Percentiles rank a stretch among this genome's conserved stretches.
These are phyloP conservation scores for Albula goreensis DNA, from an alignment of 2,113 vertebrate genomes.

Conservation along the genomic window DNA sequence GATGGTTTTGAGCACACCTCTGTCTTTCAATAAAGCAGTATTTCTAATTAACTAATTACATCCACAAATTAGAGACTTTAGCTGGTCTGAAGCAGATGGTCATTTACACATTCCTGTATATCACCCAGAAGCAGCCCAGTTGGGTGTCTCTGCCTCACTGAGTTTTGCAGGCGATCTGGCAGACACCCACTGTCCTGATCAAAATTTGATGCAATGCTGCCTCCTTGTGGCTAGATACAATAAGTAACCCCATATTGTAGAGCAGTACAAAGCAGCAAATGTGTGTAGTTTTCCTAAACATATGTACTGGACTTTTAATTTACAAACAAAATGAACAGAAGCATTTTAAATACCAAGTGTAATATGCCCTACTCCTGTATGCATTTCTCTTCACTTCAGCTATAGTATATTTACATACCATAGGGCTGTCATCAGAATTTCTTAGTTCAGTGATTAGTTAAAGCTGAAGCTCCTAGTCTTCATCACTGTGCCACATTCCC, in stretches of 20 bases:
- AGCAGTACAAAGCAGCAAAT: background rate
- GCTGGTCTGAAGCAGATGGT: slow-evolving; percentile 29
- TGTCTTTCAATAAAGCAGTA: slow-evolving; percentile 12
- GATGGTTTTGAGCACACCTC: slow-evolving; percentile 1
- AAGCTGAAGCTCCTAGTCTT: no score
- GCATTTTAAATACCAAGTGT: no score
- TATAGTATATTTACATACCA: background rate
- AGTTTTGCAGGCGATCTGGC: slow-evolving; percentile 14
- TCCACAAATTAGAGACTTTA: slow-evolving; percentile 3
- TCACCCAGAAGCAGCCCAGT: slow-evolving; percentile 24
- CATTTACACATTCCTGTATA: slow-evolving; percentile 18
- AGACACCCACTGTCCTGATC: background rate
- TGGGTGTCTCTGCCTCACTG: slow-evolving; percentile 11
- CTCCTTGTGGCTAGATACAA: slow-evolving; percentile 47
- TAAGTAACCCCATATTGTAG: background rate
- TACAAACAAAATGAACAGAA: no score
- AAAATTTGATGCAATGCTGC: slow-evolving; percentile 41
- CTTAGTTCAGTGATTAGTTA: no score
- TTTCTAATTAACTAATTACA: slow-evolving; percentile 21
- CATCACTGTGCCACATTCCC: background rate
- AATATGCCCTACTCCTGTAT: background rate
- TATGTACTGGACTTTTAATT: background rate
- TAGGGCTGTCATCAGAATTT: background rate
- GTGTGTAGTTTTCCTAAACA: background rate
- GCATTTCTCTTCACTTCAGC: background rate